Base-by-base conservation (phyloP, 2,888 invertebrate species). In the Tachystola acroxantha region DNA sequence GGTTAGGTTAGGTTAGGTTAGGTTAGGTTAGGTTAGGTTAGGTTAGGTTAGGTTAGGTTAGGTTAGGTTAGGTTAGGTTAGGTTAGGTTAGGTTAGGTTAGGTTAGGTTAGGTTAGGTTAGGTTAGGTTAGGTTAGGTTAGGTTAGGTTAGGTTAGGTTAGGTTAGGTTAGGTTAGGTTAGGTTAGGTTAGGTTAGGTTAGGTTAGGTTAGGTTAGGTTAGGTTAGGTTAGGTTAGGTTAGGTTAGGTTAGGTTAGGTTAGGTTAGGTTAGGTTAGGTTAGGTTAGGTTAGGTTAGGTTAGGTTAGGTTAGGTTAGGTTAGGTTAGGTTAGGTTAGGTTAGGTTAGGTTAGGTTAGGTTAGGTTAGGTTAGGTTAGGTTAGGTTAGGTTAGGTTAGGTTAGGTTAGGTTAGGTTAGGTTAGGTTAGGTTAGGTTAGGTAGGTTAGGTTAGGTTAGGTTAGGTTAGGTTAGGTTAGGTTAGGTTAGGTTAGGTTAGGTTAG, bases 171-270 rank as follows among this genome's bases (percentile, higher is more conserved):
- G 37, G 40, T 40, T 37, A 37, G 40, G 40, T 40, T 40, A 40
- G 40, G 40, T 40, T 40, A 42, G 38, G 38, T 38, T 38, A 42
- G 42, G 37, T 38, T 42, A 42, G 38, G 40, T 40, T 40, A 40
- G 40, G 40, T 40, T 40, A 36, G 40, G 40, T 40, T 40, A 36
- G 39, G 40, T 36, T 40, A 40, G 40, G 40, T 36, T 40, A 40
- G 40, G 40, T 40, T 36, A 40, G 40, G 40, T 40, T 40, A 36
- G 40, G 36, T n/a, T 40, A 32, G 31, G 31, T 31, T 31, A 31
- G 31, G 31, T 31, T 29, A 31, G 31, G 31, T 32, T 32, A 32
- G 32, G 32, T 32, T 16, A 16, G 16, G 16, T 16, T 16, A 16
- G 16, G 16, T 16, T 16, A 16, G 16, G 16, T 16, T 16, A 16